phyloP scores from a whole-genome alignment of 1,140 invertebrate species.

The Nasonia giraulti region DNA sequence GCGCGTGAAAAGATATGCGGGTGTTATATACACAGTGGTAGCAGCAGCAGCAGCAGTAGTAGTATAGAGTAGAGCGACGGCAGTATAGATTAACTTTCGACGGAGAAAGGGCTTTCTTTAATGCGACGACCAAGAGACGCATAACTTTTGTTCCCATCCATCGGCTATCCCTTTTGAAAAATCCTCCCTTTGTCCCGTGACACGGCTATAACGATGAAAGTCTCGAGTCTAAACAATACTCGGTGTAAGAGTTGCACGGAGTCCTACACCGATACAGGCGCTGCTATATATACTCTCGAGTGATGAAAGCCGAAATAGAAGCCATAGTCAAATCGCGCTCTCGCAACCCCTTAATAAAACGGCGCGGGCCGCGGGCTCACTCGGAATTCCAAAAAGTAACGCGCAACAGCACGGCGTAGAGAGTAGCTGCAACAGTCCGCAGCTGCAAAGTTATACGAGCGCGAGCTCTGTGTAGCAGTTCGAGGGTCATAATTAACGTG shows the following conservation, averaged over 20 bases:
- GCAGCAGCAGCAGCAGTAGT: neutral
- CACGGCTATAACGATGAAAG: too few relatives aligned
- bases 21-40: neutral
- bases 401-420: too few relatives aligned
- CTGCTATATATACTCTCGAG: too few relatives aligned
- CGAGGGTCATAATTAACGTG: conserved; percentile 34
- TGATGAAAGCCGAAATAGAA: neutral
- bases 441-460: neutral
- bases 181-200: too few relatives aligned
- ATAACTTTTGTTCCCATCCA: too few relatives aligned
- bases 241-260: too few relatives aligned
- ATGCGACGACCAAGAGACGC: too few relatives aligned
- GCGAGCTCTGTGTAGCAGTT: neutral
- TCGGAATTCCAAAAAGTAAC: neutral
- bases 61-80: neutral
- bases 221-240: too few relatives aligned
- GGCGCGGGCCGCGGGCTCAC: neutral
- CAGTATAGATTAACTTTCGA: conserved; percentile 34
- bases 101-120: conserved; percentile 1
- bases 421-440: too few relatives aligned
- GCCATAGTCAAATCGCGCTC: neutral
- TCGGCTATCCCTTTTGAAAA: too few relatives aligned
- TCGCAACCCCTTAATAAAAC: neutral
- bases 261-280: too few relatives aligned
- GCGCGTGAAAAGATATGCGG: conserved; percentile 45